Base-by-base conservation (phyloP, 2,797 vertebrate species). In the Carcharodon carcharias region DNA sequence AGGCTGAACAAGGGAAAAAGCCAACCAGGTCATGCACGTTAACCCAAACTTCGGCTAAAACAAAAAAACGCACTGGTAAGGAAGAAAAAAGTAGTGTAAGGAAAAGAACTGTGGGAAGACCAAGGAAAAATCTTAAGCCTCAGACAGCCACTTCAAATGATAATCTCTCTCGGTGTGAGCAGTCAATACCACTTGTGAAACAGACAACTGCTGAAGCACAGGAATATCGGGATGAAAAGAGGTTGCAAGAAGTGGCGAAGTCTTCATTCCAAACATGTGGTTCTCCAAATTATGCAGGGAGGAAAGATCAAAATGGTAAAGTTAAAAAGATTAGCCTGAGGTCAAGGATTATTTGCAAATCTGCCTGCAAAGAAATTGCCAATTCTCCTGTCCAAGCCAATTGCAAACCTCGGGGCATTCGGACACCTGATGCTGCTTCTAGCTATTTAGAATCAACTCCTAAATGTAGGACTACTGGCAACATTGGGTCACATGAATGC, bases 61-160 rank as follows among this genome's bases (percentile, higher is more conserved):
- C 0, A 31, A 45, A 21, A n/a, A 73, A 21, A 2, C 3, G 12
- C 4, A 2, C 28, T 0, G 96, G 97, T 94, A 96, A 97, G 1
- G 97, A 96, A 35, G 97, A 97, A n/a, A 96, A 96, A 97, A 98
- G 97, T 98, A 97, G 95, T 28, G 96, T 23, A n/a, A 2, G 7
- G 54, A 96, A 73, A 31, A 65, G 0, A 1, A 2, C 0, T 28
- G 45, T 54, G 31, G 28, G 67, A 63, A 95, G 45, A 16, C 28
- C 31, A 26, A 73, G 67, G 50, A 95, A 73, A 54, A 56, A 16
- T 56, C 28, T 8, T n/a, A 8, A 35, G 26, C 69, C 5, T 28
- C 69, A 95, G 94, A 35, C 12, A 54, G 50, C n/a, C 67, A 23
- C 69, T 95, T 77, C 94, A n/a, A 6, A 7, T 54, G 1, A 11